Conservation (phyloP, 53 echinoderm and acorn worm genomes). For the Stichopus horrens region DNA sequence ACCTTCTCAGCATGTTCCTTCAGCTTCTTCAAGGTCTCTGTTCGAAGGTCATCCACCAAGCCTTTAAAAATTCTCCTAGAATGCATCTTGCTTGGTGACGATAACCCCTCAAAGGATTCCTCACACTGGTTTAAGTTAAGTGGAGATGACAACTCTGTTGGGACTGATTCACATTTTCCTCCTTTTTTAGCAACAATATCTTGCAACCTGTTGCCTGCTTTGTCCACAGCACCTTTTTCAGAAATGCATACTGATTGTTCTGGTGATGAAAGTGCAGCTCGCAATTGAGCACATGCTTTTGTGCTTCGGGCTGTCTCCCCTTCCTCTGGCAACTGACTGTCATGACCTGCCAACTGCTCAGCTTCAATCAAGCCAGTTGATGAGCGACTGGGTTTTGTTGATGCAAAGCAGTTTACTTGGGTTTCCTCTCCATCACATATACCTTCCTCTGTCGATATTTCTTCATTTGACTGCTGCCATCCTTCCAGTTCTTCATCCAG, state of each 20-base stretch:
- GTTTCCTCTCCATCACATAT: background rate
- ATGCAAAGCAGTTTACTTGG: background rate
- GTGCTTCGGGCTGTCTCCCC: no score
- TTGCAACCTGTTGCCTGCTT: background rate
- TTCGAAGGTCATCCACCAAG: slow-evolving; percentile 16
- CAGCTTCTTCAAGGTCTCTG: slow-evolving; percentile 23
- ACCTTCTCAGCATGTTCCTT: slow-evolving; percentile 25
- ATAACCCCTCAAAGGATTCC: background rate
- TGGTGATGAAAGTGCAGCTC: background rate
- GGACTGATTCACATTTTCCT: background rate
- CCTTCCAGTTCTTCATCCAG: slow-evolving; percentile 25
- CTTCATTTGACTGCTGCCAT: background rate
- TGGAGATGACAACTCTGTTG: background rate
- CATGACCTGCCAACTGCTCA: no score
- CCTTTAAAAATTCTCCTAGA: background rate
- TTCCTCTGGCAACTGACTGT: no score
- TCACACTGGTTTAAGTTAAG: background rate
- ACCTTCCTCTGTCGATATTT: background rate
- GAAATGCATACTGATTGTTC: background rate
- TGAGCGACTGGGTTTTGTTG: no score
- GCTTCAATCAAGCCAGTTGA: no score
- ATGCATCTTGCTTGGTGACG: background rate
- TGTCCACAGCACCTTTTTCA: background rate
- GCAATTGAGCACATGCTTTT: background rate
- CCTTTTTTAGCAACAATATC: background rate